These are phyloP conservation scores for Brachystomella parvula DNA, from an alignment of 1,140 invertebrate species.

Conservation along the genomic window DNA sequence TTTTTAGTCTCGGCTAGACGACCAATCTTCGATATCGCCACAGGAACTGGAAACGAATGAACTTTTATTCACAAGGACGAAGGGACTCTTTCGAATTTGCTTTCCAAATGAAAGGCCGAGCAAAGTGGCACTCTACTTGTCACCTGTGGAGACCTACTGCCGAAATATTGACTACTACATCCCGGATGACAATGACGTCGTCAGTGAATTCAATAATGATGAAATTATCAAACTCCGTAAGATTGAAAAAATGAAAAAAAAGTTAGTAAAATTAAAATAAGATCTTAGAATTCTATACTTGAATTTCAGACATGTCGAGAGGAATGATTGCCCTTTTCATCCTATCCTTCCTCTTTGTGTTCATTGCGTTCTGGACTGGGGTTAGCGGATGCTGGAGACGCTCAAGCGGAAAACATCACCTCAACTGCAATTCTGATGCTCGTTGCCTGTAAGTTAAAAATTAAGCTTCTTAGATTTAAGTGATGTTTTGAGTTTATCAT, in stretches of 20 bases:
- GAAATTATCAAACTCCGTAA: slow-evolving; percentile 74
- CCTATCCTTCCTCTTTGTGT: slow-evolving; percentile 76
- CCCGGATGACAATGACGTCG: slow-evolving; percentile 72
- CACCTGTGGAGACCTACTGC: slow-evolving; percentile 87
- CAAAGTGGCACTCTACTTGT: slow-evolving; percentile 69
- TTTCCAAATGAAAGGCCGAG: slow-evolving; percentile 74
- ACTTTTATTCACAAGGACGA: slow-evolving; percentile 59
- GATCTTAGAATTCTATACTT: neutral
- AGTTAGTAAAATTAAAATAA: neutral
- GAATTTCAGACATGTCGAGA: slow-evolving; percentile 72
- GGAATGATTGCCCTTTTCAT: slow-evolving; percentile 87
- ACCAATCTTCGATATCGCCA: slow-evolving; percentile 40
- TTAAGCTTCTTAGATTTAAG: neutral
- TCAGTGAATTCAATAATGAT: slow-evolving; percentile 68
- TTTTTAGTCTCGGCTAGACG: neutral
- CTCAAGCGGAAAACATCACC: slow-evolving; percentile 82
- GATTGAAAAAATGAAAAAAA: slow-evolving; percentile 40
- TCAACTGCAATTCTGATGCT: slow-evolving; percentile 86
- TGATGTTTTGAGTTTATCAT: neutral
- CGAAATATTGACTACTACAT: slow-evolving; percentile 91
- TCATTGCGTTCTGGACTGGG: slow-evolving; percentile 87
- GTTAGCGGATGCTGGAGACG: slow-evolving; percentile 85
- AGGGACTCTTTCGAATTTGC: slow-evolving; percentile 81
- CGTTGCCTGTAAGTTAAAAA: slow-evolving; percentile 64
- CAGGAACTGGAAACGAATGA: slow-evolving; percentile 75